These are phyloP conservation scores for Falco biarmicus DNA, from an alignment of 2,797 vertebrate species.

Conservation along the genomic window DNA sequence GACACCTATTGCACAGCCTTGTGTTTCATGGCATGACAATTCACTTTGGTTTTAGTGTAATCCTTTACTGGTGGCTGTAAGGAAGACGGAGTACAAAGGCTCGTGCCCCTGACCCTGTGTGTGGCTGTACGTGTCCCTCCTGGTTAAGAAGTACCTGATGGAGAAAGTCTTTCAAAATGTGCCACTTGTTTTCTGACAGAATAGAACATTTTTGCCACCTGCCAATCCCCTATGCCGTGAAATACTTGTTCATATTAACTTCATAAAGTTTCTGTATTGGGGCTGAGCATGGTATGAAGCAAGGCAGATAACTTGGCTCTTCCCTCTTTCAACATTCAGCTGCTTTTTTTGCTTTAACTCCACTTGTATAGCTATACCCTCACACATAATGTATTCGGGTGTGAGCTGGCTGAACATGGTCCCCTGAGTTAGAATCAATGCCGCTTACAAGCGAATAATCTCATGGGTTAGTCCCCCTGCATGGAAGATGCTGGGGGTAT, in stretches of 20 bases:
- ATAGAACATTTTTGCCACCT: not conserved
- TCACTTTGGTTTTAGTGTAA: conserved; percentile 21
- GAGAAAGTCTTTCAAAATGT: not conserved
- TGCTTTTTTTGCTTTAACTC: not conserved
- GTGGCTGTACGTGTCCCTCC: rapidly evolving
- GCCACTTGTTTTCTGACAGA: not conserved
- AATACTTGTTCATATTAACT: not conserved
- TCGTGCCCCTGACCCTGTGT: rapidly evolving
- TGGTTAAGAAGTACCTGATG: not conserved
- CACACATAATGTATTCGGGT: not conserved
- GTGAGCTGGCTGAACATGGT: not conserved
- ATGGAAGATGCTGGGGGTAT: not conserved
- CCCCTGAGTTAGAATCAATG: not conserved
- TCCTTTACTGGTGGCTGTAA: not conserved
- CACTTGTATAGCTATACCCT: not conserved
- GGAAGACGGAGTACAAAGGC: not conserved
- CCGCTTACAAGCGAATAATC: not conserved
- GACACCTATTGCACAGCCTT: not conserved
- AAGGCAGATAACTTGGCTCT: not conserved
- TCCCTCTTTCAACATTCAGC: not conserved
- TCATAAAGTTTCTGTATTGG: not conserved
- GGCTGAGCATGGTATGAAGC: rapidly evolving
- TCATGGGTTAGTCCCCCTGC: not conserved
- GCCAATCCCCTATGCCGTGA: not conserved
- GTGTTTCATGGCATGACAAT: not conserved